These are phyloP conservation scores for Bombus balteatus DNA, from an alignment of 1,140 invertebrate genomes.

Conservation along the genomic window DNA sequence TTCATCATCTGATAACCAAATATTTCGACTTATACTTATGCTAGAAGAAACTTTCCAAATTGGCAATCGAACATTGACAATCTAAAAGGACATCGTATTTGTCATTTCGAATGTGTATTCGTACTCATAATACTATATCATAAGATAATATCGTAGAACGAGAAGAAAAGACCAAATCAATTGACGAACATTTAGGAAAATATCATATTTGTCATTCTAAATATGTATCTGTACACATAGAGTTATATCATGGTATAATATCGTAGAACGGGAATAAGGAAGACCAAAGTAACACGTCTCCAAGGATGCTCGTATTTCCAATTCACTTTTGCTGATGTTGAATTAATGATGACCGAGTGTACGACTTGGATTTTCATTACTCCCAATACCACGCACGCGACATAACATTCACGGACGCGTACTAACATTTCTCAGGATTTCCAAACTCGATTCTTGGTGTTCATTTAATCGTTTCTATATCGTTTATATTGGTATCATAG, in stretches of 20 bases:
- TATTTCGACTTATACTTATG: neutral
- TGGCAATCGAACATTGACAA: neutral
- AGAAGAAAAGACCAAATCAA: neutral
- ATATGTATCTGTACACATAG: too few relatives aligned
- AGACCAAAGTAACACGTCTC: slow-evolving; percentile 14
- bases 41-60: neutral
- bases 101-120: neutral
- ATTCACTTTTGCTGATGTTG: slow-evolving; percentile 30
- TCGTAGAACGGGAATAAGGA: neutral
- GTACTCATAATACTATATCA: neutral
- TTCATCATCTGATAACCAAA: too few relatives aligned
- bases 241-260: neutral
- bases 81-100: neutral
- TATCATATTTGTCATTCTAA: neutral
- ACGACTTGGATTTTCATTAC: slow-evolving; percentile 38
- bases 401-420: neutral
- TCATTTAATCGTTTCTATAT: too few relatives aligned
- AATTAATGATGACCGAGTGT: slow-evolving; percentile 28
- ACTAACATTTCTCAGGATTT: neutral
- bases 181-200: neutral
- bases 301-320: slow-evolving; percentile 22
- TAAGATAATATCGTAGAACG: neutral
- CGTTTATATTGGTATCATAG: neutral
- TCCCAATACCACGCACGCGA: neutral
- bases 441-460: neutral